Base-by-base conservation (phyloP, 2,888 invertebrate genomes). In the Andricus quercusramuli region DNA sequence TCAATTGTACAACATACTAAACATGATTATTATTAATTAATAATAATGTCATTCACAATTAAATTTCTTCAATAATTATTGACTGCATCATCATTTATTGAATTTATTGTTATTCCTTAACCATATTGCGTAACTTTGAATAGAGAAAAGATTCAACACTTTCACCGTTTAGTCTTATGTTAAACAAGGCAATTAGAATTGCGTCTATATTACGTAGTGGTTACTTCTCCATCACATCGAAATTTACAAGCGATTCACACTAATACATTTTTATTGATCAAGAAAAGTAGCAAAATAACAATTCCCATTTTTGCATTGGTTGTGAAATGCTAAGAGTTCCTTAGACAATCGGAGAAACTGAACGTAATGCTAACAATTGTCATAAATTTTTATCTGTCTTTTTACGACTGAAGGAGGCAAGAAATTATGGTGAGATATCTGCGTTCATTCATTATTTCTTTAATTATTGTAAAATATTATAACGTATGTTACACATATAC, bases 121-220 rank as follows among this genome's bases (percentile, higher is more conserved):
- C 51, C 29, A 70, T 32, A 70, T 70, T 70, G 29, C 70, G 29
- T 29, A 70, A 51, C 29, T 51, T 47, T 25, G 51, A 70, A 20
- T 70, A 51, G 25, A 70, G 70, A 70, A 70, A n/a, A 70, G 51
- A 51, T 29, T 51, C 29, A 70, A 70, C 51, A 51, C 70, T 70
- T 70, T 70, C 70, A 51, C 70, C 70, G 70, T 32, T 70, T 70
- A 70, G 70, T 5, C 51, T 70, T 51, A 51, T 70, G 70, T 51
- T 70, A 70, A 70, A 70, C 70, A 51, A 70, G 70, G 51, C 51
- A 51, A 29, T 70, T 51, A 70, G 47, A 70, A 70, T 70, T 51
- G 51, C 51, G 70, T 51, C 29, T 70, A 32, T 32, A 70, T 70
- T 70, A 70, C 29, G 70, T 51, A 51, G 47, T 70, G 70, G 29